Evolutionary conservation across 1,140 invertebrate genomes (phyloP), one percentile per base, ranked within the genome.

Genomic region (Drosophila triauraria): DNA sequence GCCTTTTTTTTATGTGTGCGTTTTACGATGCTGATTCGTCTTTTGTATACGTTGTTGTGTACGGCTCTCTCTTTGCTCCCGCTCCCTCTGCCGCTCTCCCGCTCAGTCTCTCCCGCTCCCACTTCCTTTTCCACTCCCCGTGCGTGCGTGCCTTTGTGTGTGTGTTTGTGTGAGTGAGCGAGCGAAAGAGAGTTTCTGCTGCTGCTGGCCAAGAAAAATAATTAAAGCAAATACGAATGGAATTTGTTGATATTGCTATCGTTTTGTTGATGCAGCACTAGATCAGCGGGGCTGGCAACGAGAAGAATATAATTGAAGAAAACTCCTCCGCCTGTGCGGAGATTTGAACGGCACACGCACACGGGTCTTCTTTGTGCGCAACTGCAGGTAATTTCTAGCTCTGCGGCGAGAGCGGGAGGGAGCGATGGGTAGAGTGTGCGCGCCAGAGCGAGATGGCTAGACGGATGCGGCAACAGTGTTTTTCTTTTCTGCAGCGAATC

Each of bases 11-110:
- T 48, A 51, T 75, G 71, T 64, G 42, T 62, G 65, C 76, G 76
- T 74, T 72, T 82, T 81, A 85, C 82, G 83, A 87, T 86, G 82
- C 82, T 85, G 82, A 82, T 86, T 87, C 84, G 83, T 80, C 72
- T 84, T 82, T 88, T 87, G 84, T 87, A 75, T 87, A 87, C 80
- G 78, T 78, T 77, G 75, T 60, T 77, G 75, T 60, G 64, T 78
- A 60, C 76, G 67, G 57, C 50, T 78, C 56, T 58, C 67, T 69
- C 65, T 85, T 78, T 68, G 78, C 71, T 62, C 40, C 48, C 75
- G 60, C 57, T 44, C 59, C 40, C 72, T 44, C 40, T 40, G 53
- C 32, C 53, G 35, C 53, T 54, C 56, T 76, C 43, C 46, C 20
- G 47, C 67, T 69, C 69, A 67, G 35, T 64, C 80, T 71, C 71